These are phyloP conservation scores for Magallana gigas DNA, from an alignment of 1,140 invertebrate species.

Conservation along the genomic window DNA sequence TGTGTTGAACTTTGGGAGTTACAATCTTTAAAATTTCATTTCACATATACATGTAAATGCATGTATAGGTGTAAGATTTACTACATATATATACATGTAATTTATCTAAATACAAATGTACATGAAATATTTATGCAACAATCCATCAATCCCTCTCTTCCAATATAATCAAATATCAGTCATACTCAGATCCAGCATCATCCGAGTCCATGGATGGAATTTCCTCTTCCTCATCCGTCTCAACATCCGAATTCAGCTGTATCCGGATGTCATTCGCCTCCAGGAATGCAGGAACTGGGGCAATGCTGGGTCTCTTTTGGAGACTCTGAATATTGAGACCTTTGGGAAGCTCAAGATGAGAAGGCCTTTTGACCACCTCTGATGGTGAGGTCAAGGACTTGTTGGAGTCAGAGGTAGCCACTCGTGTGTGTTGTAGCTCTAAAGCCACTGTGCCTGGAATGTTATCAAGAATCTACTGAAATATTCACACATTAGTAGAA, in stretches of 20 bases:
- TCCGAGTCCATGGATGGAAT: conserved; percentile 57
- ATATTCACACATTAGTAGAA: too few species aligned
- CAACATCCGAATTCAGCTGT: conserved; percentile 54
- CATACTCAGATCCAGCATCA: conserved; percentile 62
- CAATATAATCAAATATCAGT: too few species aligned
- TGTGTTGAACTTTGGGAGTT: too few species aligned
- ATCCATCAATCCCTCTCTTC: too few species aligned
- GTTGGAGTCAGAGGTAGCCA: conserved; percentile 21
- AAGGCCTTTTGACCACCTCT: conserved; percentile 44
- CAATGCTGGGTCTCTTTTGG: conserved; percentile 78
- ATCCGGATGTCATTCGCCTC: conserved; percentile 73
- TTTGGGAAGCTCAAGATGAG: conserved; percentile 69
- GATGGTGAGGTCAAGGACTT: conserved; percentile 30
- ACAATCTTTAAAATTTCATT: too few species aligned
- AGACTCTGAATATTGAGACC: conserved; percentile 70
- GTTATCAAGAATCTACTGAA: not conserved
- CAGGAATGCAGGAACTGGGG: conserved; percentile 79
- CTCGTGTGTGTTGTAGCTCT: conserved; percentile 73
- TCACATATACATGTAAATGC: too few species aligned
- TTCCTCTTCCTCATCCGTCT: conserved; percentile 59
- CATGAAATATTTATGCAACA: too few species aligned
- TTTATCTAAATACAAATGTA: too few species aligned
- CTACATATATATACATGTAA: too few species aligned
- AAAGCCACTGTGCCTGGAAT: conserved; percentile 74
- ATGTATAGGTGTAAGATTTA: too few species aligned